Evolutionary conservation across 2,797 vertebrate genomes (phyloP).

Genomic region (Coendou prehensilis): DNA sequence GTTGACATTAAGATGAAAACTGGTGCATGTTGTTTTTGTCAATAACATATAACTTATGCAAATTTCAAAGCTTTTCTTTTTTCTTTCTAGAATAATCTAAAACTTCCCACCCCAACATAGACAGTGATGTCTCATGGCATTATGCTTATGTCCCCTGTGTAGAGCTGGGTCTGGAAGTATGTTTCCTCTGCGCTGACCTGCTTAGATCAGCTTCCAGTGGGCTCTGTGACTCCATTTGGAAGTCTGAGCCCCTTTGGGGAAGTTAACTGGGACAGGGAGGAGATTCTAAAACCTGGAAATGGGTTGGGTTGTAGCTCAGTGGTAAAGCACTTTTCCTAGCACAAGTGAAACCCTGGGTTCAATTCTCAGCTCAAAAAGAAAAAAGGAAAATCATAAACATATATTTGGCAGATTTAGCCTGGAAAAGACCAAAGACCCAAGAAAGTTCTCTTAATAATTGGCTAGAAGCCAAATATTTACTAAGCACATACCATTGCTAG

Average conservation of each 20-base stretch:
- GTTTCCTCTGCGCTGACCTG: not conserved
- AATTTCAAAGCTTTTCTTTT: not conserved
- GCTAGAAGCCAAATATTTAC: constrained; percentile 15
- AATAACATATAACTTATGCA: not conserved
- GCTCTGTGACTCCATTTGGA: constrained; percentile 22
- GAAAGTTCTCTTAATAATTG: not conserved
- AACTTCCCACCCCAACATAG: not conserved
- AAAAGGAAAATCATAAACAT: not conserved
- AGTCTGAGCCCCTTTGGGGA: constrained; percentile 1
- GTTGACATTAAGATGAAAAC: constrained; percentile 38
- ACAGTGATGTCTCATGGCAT: not conserved
- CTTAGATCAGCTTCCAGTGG: not conserved
- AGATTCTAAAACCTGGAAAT: constrained; percentile 16
- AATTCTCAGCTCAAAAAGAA: not conserved
- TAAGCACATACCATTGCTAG: not conserved
- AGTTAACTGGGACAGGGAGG: not conserved
- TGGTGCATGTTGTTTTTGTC: not conserved
- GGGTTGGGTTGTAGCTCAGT: not conserved
- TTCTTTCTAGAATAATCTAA: not conserved
- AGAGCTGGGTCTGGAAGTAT: not conserved
- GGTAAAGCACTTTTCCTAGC: not conserved
- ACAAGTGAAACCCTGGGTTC: not conserved
- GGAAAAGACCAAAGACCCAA: not conserved
- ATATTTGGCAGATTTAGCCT: constrained; percentile 8
- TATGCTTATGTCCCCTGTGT: not conserved